Evolutionary conservation across 1,140 invertebrate genomes (phyloP), one percentile per base, ranked within the genome.

Genomic region (Sesamia nonagrioides): DNA sequence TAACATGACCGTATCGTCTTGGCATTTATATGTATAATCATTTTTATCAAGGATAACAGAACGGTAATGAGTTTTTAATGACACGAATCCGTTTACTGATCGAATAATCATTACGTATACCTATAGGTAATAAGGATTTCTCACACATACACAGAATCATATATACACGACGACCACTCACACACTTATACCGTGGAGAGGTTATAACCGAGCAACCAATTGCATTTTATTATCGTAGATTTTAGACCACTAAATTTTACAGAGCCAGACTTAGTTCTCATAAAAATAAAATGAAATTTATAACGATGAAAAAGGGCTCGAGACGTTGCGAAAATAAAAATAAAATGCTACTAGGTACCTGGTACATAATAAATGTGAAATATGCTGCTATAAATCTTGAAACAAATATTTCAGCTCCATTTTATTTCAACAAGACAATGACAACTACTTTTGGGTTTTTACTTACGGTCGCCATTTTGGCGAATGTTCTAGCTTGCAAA

Each of bases 1-100:
- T 48, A 69, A 69, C 66, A 69, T n/a, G 50, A 40, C 35, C 52
- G 40, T n/a, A 58, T 8, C 42, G 40, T 68, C 72, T 74, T 66
- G 6, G 54, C 8, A 21, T 66, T 66, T 52, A 37, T 52, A 54
- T n/a, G n/a, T n/a, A 54, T 60, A 33, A 33, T 58, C 48, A 60
- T n/a, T 21, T 61, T 21, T 9, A 21, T 33, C 66, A 33, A 66
- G 61, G 61, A 66, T 66, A 11, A n/a, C 17, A 6, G 56, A n/a
- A 66, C 9, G 37, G 61, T 42, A 63, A 63, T 42, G 37, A 63
- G 11, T 63, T 66, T 66, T 66, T 18, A 37, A 66, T 66, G 37
- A 6, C 21, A 17, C 21, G 56, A n/a, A 60, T 33, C 56, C 13
- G n/a, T n/a, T n/a, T n/a, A n/a, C 13, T 27, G 56, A 35, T 60